Evolutionary conservation across 2,797 vertebrate genomes (phyloP).

Genomic region (Muraenolepis orangiensis): DNA sequence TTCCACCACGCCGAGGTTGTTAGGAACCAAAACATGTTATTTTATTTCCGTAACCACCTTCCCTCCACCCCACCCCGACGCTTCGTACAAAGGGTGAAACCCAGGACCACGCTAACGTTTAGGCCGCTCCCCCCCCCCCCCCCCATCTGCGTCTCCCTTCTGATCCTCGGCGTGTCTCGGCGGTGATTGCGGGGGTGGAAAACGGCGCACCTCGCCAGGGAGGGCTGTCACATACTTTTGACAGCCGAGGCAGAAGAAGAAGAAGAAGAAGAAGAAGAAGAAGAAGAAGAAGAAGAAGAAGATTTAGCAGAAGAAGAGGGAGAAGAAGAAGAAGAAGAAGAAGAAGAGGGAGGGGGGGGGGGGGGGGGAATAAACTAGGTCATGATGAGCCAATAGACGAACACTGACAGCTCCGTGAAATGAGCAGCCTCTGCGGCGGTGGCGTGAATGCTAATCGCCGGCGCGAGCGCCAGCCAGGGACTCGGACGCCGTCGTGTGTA

Average conservation of each 20-base stretch:
- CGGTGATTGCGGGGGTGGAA: neutral
- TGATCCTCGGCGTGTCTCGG: neutral
- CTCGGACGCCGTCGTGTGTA: conserved; percentile 18
- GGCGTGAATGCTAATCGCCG: conserved; percentile 64
- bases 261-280: conserved; percentile 36
- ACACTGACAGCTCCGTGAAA: conserved; percentile 63
- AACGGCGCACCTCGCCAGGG: neutral
- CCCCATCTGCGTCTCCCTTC: neutral
- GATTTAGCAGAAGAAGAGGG: conserved; percentile 2
- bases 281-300: conserved; percentile 11
- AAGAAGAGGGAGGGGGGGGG: conserved; percentile 1
- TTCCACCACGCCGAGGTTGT: neutral
- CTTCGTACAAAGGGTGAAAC: neutral
- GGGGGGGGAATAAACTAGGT: too few species aligned
- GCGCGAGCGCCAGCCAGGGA: conserved; percentile 38
- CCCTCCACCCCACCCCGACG: too few species aligned
- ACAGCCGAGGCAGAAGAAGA: neutral
- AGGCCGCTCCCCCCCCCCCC: neutral
- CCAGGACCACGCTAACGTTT: neutral
- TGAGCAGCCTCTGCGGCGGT: conserved; percentile 61
- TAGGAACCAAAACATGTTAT: neutral
- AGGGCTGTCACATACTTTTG: neutral
- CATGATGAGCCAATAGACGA: conserved; percentile 62
- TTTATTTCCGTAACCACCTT: neutral
- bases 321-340: conserved; percentile 30